A percentile compares a stretch with the other conserved stretches of the same genome.
Evolutionary conservation across 2,113 vertebrate genomes (phyloP).

Genomic region (Ammospiza nelsoni): DNA sequence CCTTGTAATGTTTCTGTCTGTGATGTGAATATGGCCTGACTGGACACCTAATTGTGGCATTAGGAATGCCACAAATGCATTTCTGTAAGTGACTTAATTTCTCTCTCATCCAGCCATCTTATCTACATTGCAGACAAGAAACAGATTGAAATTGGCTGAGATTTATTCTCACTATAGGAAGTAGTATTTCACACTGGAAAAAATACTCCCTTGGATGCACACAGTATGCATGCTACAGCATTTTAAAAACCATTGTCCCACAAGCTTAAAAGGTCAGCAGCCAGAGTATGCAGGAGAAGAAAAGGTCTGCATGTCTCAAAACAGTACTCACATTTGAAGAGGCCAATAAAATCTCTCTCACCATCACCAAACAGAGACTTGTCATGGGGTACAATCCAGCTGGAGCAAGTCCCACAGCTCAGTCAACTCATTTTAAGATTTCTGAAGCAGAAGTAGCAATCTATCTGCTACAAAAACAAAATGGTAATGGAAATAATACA

Average conservation of each 20-base stretch:
- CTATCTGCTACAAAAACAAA: background rate
- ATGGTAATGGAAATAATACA: background rate
- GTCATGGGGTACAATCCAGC: background rate
- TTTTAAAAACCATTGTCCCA: background rate
- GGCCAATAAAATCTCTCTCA: background rate
- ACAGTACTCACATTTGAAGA: background rate
- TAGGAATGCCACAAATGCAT: background rate
- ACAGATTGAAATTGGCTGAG: background rate
- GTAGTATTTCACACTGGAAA: background rate
- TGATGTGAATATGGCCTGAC: background rate
- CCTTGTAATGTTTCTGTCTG: background rate
- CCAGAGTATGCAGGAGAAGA: background rate
- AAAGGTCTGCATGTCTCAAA: background rate
- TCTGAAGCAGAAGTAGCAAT: background rate
- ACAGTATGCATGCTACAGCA: background rate
- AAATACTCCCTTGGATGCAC: background rate
- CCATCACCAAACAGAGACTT: background rate
- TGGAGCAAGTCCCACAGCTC: background rate
- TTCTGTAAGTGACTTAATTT: constrained; percentile 7
- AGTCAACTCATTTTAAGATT: background rate
- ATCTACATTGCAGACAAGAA: background rate
- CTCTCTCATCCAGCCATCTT: background rate
- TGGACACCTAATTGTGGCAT: background rate
- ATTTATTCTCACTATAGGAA: background rate
- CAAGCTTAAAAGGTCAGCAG: background rate